Evolutionary conservation across 2,888 invertebrate genomes (phyloP).

Genomic region (Thelaira solivaga): DNA sequence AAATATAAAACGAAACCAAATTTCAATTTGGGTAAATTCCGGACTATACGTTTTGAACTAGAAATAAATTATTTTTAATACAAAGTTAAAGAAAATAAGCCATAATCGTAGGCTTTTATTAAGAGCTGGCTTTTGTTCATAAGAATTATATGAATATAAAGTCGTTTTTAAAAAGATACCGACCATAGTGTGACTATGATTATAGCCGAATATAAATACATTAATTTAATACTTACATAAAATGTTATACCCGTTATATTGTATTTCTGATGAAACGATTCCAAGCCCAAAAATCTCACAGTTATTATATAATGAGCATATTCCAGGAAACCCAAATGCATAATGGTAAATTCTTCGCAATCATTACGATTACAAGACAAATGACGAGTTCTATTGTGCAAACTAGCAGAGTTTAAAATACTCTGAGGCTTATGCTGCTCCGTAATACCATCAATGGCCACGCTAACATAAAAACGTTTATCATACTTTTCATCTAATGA

Average conservation of each 20-base stretch:
- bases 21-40: constrained; percentile 96
- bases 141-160: too few relatives aligned
- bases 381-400: constrained; percentile 89
- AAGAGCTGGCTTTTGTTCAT: too few relatives aligned
- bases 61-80: not conserved
- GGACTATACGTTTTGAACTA: constrained; percentile 98
- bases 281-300: constrained; percentile 89
- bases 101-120: too few relatives aligned
- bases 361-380: constrained; percentile 87
- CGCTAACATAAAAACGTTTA: constrained; percentile 91
- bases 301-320: constrained; percentile 92
- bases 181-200: too few relatives aligned
- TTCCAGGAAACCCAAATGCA: constrained; percentile 93
- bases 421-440: constrained; percentile 85
- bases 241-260: constrained; percentile 89
- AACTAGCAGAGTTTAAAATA: constrained; percentile 81
- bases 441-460: constrained; percentile 88
- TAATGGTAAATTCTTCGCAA: constrained; percentile 91
- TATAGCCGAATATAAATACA: too few relatives aligned
- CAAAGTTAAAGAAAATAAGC: too few relatives aligned
- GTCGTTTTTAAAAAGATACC: too few relatives aligned
- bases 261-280: constrained; percentile 89
- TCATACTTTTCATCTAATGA: constrained; percentile 90
- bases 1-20: constrained; percentile 97
- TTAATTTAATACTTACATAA: constrained; percentile 82